Conservation (phyloP, 1,140 invertebrate species). For the Gryllus bimaculatus region DNA sequence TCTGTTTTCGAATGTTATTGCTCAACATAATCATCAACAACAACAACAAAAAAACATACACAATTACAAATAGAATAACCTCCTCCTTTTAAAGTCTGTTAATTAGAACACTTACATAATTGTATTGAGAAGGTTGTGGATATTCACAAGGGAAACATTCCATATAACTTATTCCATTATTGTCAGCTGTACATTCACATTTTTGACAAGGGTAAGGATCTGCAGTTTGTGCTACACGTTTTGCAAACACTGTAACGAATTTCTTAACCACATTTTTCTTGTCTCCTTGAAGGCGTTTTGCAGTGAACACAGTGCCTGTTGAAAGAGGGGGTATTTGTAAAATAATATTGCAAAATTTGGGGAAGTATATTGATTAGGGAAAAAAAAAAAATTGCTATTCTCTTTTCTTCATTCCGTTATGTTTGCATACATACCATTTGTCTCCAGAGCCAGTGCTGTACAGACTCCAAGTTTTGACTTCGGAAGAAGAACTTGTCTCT, state of each 20-base stretch:
- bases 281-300: constrained; percentile 46
- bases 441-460: constrained; percentile 66
- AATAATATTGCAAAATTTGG: background rate
- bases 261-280: constrained; percentile 50
- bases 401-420: too few species aligned
- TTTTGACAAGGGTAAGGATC: constrained; percentile 51
- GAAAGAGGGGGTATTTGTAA: too few species aligned
- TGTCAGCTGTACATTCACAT: constrained; percentile 61
- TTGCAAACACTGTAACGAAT: constrained; percentile 57
- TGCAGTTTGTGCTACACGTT: constrained; percentile 52
- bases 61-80: background rate
- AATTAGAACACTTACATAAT: constrained; percentile 37
- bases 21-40: background rate
- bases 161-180: constrained; percentile 52
- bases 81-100: background rate
- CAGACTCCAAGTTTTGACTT: constrained; percentile 69
- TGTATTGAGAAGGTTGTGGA: constrained; percentile 38
- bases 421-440: constrained; percentile 52
- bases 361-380: background rate
- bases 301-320: constrained; percentile 48
- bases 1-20: background rate
- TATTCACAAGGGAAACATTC: constrained; percentile 49
- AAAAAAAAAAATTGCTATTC: background rate
- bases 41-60: background rate
- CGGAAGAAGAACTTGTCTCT: constrained; percentile 60